Percentiles rank a stretch among this genome's conserved stretches.
Evolutionary conservation across 1,140 invertebrate genomes (phyloP).

Genomic region (Drosophila busckii): DNA sequence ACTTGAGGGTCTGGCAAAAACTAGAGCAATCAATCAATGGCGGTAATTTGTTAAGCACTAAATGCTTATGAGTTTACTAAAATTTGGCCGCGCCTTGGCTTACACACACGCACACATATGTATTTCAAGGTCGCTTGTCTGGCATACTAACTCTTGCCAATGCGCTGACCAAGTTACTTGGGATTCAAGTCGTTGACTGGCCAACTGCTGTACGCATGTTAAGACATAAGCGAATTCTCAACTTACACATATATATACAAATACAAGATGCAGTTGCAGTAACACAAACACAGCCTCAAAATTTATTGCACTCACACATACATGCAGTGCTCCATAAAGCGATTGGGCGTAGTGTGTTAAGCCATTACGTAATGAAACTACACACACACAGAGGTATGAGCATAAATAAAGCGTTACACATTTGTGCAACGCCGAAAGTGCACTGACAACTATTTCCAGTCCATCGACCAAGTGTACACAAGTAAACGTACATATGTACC

Average conservation of each 20-base stretch:
- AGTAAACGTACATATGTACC: neutral
- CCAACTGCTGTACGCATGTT: conserved; percentile 19
- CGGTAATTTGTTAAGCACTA: conserved; percentile 33
- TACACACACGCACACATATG: conserved; percentile 37
- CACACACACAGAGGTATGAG: conserved; percentile 35
- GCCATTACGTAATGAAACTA: conserved; percentile 56
- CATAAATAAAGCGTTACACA: conserved; percentile 70
- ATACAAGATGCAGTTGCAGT: conserved; percentile 21
- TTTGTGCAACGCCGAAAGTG: conserved; percentile 61
- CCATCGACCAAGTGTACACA: conserved; percentile 8
- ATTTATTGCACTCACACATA: conserved; percentile 12
- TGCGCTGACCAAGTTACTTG: conserved; percentile 33
- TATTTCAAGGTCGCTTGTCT: conserved; percentile 57
- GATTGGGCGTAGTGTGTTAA: conserved; percentile 58
- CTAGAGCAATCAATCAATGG: conserved; percentile 7
- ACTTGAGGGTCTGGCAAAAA: no score
- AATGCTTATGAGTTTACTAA: conserved; percentile 34
- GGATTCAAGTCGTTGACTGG: conserved; percentile 49
- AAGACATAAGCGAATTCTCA: conserved; percentile 50
- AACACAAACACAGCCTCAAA: conserved; percentile 12
- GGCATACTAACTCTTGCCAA: conserved; percentile 6
- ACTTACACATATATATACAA: conserved; percentile 33
- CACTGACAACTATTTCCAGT: conserved; percentile 73
- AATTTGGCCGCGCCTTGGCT: conserved; percentile 49
- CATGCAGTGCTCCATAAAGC: conserved; percentile 35